Base-by-base conservation (phyloP, 2,797 vertebrate species). In the Dicrostonyx torquatus region DNA sequence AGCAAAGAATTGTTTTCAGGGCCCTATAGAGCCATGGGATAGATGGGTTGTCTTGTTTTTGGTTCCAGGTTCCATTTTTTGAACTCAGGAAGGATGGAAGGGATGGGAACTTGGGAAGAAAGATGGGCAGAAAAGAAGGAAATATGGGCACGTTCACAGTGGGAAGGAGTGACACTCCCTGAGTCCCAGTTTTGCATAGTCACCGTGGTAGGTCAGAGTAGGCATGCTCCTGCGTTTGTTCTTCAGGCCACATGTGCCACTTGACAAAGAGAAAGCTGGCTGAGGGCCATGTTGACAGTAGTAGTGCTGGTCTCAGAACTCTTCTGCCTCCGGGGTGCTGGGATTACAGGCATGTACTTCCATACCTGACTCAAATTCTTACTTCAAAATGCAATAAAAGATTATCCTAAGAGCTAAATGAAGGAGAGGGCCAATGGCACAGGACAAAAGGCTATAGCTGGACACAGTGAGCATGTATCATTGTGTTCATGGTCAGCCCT, bases 21-120 rank as follows among this genome's bases (percentile, higher is more conserved):
- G 9, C 40, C 20, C 66, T 40, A 7, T 68, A 53, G 78, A 77
- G 37, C 85, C 76, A 29, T 37, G 1, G 66, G 55, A 58, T 8
- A 20, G 43, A n/a, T 1, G 37, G 15, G 60, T 2, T 64, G 7
- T 9, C 40, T 13, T 12, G 11, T 75, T 79, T 45, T 79, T 50
- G 72, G 75, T n/a, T 95, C 34, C 87, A 83, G 84, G 79, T 26
- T 95, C 29, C 84, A 83, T 85, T 88, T 85, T 43, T 64, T 70
- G 70, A 70, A 55, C 15, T 34, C 45, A 60, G 58, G 72, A 62
- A 89, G 68, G 66, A 40, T 24, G 24, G 40, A 55, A 31, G 75
- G 55, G 29, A 64, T 55, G 58, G 55, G 75, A 86, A 13, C 60
- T 89, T 55, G 40, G 66, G 55, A 24, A 86, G 17, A 87, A 78